Percentiles rank a stretch among this genome's conserved stretches.
These are phyloP conservation scores for Anolis apletophallus DNA, from an alignment of 2,797 vertebrate genomes.

Conservation along the genomic window DNA sequence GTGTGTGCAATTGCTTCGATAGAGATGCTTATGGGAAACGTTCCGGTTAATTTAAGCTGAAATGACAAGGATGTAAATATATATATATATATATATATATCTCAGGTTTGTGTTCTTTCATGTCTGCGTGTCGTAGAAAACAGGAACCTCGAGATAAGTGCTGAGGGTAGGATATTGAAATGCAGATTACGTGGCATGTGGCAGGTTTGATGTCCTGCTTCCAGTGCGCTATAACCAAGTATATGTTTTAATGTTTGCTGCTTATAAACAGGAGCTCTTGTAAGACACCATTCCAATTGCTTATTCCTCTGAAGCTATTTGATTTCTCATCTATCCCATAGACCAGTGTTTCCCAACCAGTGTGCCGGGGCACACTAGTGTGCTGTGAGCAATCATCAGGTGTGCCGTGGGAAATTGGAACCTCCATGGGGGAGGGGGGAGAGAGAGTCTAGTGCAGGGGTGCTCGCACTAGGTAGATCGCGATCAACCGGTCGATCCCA, in stretches of 20 bases:
- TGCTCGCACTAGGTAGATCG: no score
- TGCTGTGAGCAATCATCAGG: no score
- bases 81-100: background rate
- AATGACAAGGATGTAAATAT: background rate
- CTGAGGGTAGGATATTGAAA: background rate
- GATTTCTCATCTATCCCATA: background rate
- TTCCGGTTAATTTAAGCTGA: background rate
- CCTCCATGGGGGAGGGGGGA: no score
- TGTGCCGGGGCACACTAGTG: no score
- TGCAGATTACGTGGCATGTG: background rate
- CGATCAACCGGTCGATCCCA: no score
- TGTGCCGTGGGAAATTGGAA: no score
- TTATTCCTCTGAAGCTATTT: background rate
- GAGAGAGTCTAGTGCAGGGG: no score
- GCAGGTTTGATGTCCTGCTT: slow-evolving; percentile 3
- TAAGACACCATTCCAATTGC: background rate
- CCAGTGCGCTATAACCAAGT: background rate
- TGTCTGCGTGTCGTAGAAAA: background rate
- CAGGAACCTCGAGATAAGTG: background rate
- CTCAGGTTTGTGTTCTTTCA: background rate
- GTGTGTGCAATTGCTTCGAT: background rate
- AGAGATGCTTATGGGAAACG: slow-evolving; percentile 18
- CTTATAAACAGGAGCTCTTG: background rate
- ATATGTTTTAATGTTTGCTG: background rate
- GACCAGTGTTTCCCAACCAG: no score